Conservation (phyloP, 64 coral and sea anemone species). For the Pocillopora verrucosa region DNA sequence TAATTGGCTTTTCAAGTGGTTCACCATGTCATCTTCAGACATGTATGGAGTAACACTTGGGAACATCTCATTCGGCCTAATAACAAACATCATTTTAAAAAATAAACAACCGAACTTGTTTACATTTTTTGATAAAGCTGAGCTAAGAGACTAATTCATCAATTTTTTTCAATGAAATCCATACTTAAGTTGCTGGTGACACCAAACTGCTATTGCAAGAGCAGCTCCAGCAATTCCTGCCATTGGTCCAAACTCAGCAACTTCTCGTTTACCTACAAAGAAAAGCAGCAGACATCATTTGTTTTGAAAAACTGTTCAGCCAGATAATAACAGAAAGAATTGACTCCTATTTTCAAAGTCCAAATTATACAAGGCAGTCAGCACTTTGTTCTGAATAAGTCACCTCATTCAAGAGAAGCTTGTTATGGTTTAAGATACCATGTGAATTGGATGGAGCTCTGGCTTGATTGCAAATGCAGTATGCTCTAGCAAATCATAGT, state of each 20-base stretch:
- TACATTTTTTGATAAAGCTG: too few relatives aligned
- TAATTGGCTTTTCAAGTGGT: not conserved
- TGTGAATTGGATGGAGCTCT: too few relatives aligned
- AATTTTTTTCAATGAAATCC: not conserved
- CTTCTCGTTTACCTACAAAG: slow-evolving; percentile 5
- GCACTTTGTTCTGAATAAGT: too few relatives aligned
- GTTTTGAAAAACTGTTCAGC: too few relatives aligned
- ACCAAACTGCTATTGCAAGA: slow-evolving; percentile 15
- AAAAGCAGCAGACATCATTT: not conserved
- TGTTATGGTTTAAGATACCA: too few relatives aligned
- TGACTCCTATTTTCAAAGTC: too few relatives aligned
- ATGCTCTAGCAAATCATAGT: too few relatives aligned
- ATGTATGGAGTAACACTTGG: slow-evolving; percentile 30
- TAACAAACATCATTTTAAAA: not conserved
- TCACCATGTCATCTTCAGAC: slow-evolving; percentile 28
- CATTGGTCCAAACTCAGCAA: slow-evolving; percentile 31
- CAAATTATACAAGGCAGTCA: too few relatives aligned
- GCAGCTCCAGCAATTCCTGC: slow-evolving; percentile 16
- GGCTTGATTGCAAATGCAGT: too few relatives aligned
- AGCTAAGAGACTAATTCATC: too few relatives aligned
- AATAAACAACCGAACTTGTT: not conserved
- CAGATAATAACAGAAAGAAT: too few relatives aligned
- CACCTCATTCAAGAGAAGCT: too few relatives aligned
- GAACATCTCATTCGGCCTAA: not conserved
- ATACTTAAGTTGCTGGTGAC: slow-evolving; percentile 12